Base-by-base conservation (phyloP, 2,113 vertebrate genomes). In the Probosciger aterrimus region DNA sequence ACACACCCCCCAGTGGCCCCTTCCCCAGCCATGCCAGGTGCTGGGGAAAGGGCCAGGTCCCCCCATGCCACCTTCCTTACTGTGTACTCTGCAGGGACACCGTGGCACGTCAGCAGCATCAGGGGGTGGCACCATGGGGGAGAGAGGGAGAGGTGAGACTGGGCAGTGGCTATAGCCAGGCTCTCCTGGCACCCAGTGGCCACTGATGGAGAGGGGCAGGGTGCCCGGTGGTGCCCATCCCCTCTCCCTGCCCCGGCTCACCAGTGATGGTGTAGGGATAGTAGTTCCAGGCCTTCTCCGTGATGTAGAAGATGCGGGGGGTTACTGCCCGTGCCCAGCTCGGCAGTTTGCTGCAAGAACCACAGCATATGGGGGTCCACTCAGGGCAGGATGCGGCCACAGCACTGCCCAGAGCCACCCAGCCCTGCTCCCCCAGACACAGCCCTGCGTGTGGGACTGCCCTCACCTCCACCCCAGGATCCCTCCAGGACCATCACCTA, bases 261-360 rank as follows among this genome's bases (percentile, higher is more conserved):
- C 98, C 98, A 1, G 98, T 98, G 93, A 98, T 97, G 67, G 98
- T 98, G 82, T 98, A 98, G 7, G 98, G 98, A 52, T 98, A 98
- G 84, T 98, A 98, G 94, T 98, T 98, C 98, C 98, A 98, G 65
- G 97, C 98, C 57, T 98, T 98, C 95, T 98, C 98, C 1, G 98
- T 98, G 91, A 98, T 95, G 88, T 98, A 98, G 95, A 98, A 98
- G 73, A 98, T 98, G 44, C 98, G 97, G 4, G 98, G 98, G 9
- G 98, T 97, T 80, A 98, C 97, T 0, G 98, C 97, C 15, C 97
- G 96, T 2, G 98, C 98, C 98, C 98, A 98, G 95, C 97, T 95
- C 0, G 98, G 98, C 88, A 98, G 95, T 64, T 98, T 98, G 93
- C 98, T 98, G 97, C 2, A 14, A 59, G 44, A 41, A 69, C 33